Base-by-base conservation (phyloP, 1,140 invertebrate species). In the Drosophila arizonae region DNA sequence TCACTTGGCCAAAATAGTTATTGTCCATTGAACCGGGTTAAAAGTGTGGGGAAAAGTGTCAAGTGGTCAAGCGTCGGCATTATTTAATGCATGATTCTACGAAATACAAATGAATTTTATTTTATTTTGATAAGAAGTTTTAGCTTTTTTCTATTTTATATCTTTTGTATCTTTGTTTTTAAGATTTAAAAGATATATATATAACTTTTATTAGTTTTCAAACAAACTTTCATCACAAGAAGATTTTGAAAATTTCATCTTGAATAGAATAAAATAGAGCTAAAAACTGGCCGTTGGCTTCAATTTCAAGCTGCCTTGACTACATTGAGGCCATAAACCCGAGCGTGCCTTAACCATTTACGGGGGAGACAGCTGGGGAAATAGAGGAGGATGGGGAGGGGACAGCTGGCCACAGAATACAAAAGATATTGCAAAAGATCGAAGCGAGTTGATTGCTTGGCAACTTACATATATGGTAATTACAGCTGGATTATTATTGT, bases 391-490 rank as follows among this genome's bases (percentile, higher is more conserved):
- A 8, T 11, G n/a, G 28, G 28, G 13, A 10, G 54, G 11, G 10
- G 10, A 33, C 6, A 9, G 6, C 9, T 11, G 43, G 26, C 41
- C 30, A 71, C 55, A 60, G 58, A 77, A 55, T 64, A 43, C 74
- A 73, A 70, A 77, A 71, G 67, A 60, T 66, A 39, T 36, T 64
- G 67, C 56, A 81, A 70, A 69, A 77, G 64, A 82, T 79, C 72
- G 33, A 8, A 72, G 48, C 79, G 62, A 76, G 68, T 64, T 75
- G 68, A 76, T 76, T 72, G 76, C 64, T 52, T 69, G 72, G 46
- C 76, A 71, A 70, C 72, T 69, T 69, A 84, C 80, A 67, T 84
- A 84, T 79, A 84, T 74, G 81, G 81, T 84, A 79, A 84, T 84
- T 84, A 84, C 58, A 72, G 56, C 61, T 75, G 77, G 72, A 72